phyloP scores from a whole-genome alignment of 2,888 invertebrate genomes.

The Physocephala rufipes region DNA sequence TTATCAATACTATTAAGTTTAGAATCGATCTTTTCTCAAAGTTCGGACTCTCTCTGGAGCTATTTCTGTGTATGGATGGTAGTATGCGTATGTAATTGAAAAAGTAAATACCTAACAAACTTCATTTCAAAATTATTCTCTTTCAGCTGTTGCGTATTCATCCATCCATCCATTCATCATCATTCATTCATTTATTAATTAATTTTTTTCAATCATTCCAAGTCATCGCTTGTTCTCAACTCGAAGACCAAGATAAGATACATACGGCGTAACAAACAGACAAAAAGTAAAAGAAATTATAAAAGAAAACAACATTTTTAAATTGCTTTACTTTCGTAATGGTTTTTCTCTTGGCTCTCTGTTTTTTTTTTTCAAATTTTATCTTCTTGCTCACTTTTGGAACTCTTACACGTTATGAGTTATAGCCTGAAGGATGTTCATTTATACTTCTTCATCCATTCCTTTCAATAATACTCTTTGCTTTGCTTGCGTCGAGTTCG shows the following conservation, averaged over 20 bases:
- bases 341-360: background rate
- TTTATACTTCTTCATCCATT: background rate
- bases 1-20: no score
- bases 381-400: background rate
- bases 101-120: constrained; percentile 1
- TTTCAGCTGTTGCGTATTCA: constrained; percentile 2
- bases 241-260: no score
- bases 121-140: background rate
- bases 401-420: no score
- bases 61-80: no score
- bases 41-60: no score
- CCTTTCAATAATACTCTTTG: background rate
- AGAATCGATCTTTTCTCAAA: no score
- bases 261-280: background rate
- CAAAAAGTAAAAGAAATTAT: background rate
- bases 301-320: background rate
- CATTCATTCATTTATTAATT: no score
- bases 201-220: no score
- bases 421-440: no score
- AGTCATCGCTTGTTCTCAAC: no score
- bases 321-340: background rate
- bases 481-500: background rate
- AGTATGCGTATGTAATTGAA: constrained; percentile 8
- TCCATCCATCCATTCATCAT: no score
- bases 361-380: background rate